Evolutionary conservation across 2,113 vertebrate species (phyloP).

Genomic region (Arenaria interpres): DNA sequence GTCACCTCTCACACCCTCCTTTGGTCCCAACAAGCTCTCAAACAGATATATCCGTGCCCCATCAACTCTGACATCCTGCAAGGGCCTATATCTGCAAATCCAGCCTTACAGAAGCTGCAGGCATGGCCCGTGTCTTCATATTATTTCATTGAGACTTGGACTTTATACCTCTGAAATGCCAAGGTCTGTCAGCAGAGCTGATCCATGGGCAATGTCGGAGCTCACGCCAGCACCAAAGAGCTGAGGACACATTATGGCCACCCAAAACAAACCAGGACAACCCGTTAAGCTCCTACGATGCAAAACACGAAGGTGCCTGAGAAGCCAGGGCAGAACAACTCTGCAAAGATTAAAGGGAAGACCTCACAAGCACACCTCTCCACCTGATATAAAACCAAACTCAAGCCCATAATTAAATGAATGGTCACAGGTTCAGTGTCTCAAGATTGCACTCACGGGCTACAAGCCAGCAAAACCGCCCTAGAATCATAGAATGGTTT

Average conservation of each 20-base stretch:
- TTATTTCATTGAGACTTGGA: not conserved
- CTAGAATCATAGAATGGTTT: not conserved
- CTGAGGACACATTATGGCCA: not conserved
- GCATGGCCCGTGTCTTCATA: not conserved
- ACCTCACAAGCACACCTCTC: fast-evolving
- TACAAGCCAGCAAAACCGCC: not conserved
- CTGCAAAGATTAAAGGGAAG: not conserved
- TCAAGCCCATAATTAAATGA: not conserved
- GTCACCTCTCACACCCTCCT: not conserved
- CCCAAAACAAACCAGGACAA: not conserved
- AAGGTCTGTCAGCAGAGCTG: not conserved
- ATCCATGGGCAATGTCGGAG: not conserved
- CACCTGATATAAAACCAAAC: not conserved
- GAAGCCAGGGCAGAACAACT: not conserved
- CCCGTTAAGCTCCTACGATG: fast-evolving
- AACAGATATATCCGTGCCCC: not conserved
- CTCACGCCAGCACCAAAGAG: not conserved
- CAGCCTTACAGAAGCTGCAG: not conserved
- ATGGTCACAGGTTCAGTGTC: not conserved
- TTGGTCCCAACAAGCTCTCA: not conserved
- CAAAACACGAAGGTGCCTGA: not conserved
- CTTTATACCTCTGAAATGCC: not conserved
- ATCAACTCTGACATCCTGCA: not conserved
- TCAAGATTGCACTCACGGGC: not conserved
- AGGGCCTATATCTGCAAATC: not conserved